Percentiles rank a stretch among this genome's conserved stretches.
These are phyloP conservation scores for Brachyhypopomus occidentalis DNA, from an alignment of 2,113 vertebrate genomes.

Conservation along the genomic window DNA sequence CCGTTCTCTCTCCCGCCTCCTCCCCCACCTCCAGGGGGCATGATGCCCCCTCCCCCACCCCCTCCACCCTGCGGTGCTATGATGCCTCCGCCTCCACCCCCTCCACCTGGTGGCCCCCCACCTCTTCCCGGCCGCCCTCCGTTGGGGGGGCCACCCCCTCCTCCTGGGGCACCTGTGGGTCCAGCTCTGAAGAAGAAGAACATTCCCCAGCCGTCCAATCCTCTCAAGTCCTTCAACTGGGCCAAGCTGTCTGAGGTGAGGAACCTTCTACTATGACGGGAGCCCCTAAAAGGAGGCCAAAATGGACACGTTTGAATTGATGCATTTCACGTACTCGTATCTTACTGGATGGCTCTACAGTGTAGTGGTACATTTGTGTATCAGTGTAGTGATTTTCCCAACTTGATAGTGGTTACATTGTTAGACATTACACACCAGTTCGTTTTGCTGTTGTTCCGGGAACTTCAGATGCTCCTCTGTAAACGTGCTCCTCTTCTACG, in stretches of 20 bases:
- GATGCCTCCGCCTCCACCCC: slow-evolving; percentile 79
- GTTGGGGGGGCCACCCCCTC: slow-evolving; percentile 79
- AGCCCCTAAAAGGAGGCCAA: too few species aligned
- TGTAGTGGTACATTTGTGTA: too few species aligned
- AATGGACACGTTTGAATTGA: too few species aligned
- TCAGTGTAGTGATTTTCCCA: too few species aligned
- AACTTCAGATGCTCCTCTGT: background rate
- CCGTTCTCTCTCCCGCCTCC: slow-evolving; percentile 66
- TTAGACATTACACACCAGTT: too few species aligned
- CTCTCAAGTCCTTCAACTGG: slow-evolving; percentile 99
- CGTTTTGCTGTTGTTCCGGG: background rate
- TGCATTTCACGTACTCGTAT: too few species aligned
- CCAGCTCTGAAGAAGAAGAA: slow-evolving; percentile 87
- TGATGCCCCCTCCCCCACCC: slow-evolving; percentile 72
- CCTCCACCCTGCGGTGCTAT: slow-evolving; percentile 69
- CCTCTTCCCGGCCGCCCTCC: slow-evolving; percentile 82
- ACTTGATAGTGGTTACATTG: too few species aligned
- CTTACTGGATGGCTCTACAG: too few species aligned
- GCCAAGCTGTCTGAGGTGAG: slow-evolving; percentile 92
- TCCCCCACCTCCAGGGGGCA: slow-evolving; percentile 54
- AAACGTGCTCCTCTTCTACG: background rate
- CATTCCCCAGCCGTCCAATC: slow-evolving; percentile 89
- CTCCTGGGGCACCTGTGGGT: slow-evolving; percentile 85
- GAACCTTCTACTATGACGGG: background rate
- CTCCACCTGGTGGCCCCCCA: slow-evolving; percentile 84